Evolutionary conservation across 2,113 vertebrate genomes (phyloP).

Genomic region (Dicentrarchus labrax): DNA sequence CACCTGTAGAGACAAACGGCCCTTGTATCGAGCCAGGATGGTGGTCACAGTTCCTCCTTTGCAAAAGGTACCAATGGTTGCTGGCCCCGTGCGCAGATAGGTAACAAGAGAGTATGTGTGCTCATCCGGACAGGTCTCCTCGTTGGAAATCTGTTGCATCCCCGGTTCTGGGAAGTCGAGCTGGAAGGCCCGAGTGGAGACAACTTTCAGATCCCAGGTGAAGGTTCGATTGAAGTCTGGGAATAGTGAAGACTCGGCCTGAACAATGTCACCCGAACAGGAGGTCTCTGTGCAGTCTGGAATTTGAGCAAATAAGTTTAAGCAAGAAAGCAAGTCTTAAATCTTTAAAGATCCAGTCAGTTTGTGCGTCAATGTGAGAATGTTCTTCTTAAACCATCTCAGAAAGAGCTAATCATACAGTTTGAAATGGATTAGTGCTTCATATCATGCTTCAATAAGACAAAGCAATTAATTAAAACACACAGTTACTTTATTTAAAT

Average conservation of each 20-base stretch:
- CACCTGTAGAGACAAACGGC: conserved; percentile 57
- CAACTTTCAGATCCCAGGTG: conserved; percentile 87
- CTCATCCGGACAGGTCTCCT: conserved; percentile 82
- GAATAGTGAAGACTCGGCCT: conserved; percentile 78
- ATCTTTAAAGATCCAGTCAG: too few relatives aligned
- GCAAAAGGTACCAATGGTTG: conserved; percentile 91
- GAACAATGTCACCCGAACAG: conserved; percentile 84
- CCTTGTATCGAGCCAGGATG: conserved; percentile 79
- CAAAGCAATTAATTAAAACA: too few relatives aligned
- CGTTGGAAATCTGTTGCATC: conserved; percentile 87
- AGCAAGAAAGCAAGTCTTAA: too few relatives aligned
- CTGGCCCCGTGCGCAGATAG: conserved; percentile 58
- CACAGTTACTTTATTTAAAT: too few relatives aligned
- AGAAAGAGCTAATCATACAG: too few relatives aligned
- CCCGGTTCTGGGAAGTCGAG: conserved; percentile 86
- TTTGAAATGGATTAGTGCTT: too few relatives aligned
- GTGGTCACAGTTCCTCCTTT: conserved; percentile 87
- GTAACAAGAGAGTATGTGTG: conserved; percentile 84
- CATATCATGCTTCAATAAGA: too few relatives aligned
- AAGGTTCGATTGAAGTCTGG: conserved; percentile 90
- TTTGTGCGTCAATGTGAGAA: too few relatives aligned
- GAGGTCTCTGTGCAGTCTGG: conserved; percentile 87
- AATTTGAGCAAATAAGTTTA: conserved; percentile 16
- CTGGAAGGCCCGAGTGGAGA: conserved; percentile 80
- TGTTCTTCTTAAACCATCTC: too few relatives aligned